These are phyloP conservation scores for Sitta carolinensis DNA, from an alignment of 2,797 vertebrate species.

Conservation along the genomic window DNA sequence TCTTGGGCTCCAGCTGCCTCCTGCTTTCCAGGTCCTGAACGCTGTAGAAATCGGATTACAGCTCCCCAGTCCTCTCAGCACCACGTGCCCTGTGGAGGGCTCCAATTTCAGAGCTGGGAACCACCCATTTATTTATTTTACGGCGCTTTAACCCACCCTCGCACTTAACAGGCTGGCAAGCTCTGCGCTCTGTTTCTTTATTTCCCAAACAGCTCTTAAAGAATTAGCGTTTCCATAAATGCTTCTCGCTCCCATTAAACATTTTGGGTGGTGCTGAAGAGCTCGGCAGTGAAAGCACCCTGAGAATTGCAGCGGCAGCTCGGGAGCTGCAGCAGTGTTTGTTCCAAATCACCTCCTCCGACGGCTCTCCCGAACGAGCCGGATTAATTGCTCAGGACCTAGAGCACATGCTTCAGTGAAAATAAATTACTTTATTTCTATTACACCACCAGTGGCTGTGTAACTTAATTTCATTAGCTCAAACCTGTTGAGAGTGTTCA, in stretches of 20 bases:
- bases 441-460: slow-evolving; percentile 87
- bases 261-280: background rate
- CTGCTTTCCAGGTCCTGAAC: background rate
- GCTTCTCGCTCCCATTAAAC: background rate
- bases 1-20: background rate
- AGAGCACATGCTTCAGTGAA: slow-evolving; percentile 95
- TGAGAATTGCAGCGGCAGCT: slow-evolving; percentile 75
- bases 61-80: background rate
- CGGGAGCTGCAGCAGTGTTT: slow-evolving; percentile 61
- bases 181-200: background rate
- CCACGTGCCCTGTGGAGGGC: background rate
- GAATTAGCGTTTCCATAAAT: slow-evolving; percentile 29
- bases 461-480: slow-evolving; percentile 99
- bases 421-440: slow-evolving; percentile 99
- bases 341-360: slow-evolving; percentile 57
- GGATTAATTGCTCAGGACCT: slow-evolving; percentile 92
- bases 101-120: accelerated
- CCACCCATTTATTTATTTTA: slow-evolving; percentile 17
- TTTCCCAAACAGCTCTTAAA: background rate
- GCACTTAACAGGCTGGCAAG: background rate
- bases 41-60: background rate
- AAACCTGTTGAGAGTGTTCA: slow-evolving; percentile 95
- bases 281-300: slow-evolving; percentile 40
- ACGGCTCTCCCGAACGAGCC: slow-evolving; percentile 71
- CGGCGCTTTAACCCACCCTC: background rate